These are phyloP conservation scores for Drosophila falleni DNA, from an alignment of 2,888 invertebrate species.

Conservation along the genomic window DNA sequence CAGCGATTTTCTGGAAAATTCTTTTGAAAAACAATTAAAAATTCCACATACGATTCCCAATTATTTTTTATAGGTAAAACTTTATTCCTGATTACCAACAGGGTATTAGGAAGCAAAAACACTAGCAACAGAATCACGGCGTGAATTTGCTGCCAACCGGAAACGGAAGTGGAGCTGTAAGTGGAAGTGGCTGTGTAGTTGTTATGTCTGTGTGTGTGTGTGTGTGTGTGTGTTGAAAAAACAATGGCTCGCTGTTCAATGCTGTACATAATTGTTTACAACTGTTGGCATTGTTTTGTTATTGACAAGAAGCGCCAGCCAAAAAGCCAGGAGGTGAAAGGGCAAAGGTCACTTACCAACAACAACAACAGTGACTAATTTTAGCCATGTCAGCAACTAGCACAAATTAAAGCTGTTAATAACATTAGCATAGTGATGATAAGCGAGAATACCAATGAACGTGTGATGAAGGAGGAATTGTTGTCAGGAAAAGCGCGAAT, in stretches of 20 bases:
- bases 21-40: neutral
- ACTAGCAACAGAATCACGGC: constrained; percentile 24
- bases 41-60: neutral
- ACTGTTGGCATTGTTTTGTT: constrained; percentile 24
- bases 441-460: neutral
- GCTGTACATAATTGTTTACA: constrained; percentile 57
- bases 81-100: constrained; percentile 5
- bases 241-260: constrained; percentile 32
- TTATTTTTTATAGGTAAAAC: neutral
- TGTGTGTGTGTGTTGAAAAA: constrained; percentile 21
- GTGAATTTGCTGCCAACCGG: constrained; percentile 37
- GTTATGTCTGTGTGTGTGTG: constrained; percentile 10
- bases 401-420: constrained; percentile 43
- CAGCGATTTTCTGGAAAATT: neutral
- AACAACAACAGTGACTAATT: neutral
- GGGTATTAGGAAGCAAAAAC: constrained; percentile 31
- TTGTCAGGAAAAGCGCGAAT: constrained; percentile 14
- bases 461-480: neutral
- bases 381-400: neutral
- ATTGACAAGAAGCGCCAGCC: constrained; percentile 17
- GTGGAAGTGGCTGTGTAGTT: constrained; percentile 43
- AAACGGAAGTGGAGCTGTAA: constrained; percentile 45
- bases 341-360: constrained; percentile 36
- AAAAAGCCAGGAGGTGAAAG: constrained; percentile 10
- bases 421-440: constrained; percentile 10